A percentile compares a stretch with the other conserved stretches of the same genome.
Conservation (phyloP, 37 sponge, comb jelly and placozoan genomes). For the Oscarella lobularis region DNA sequence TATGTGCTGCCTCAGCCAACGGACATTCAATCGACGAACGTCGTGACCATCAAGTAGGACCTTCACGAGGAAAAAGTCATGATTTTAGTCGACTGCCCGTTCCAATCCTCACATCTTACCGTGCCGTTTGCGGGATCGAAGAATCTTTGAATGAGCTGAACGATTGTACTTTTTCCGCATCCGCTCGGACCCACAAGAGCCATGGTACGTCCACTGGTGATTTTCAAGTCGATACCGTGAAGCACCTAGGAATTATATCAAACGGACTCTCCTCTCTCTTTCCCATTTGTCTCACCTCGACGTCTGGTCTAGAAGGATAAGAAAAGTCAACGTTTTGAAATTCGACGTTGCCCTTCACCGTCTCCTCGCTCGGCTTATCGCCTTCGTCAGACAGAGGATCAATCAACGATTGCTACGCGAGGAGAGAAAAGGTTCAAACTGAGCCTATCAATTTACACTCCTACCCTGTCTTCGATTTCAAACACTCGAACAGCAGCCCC, state of each 20-base stretch:
- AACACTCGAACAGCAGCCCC: conserved; percentile 43
- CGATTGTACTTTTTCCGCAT: conserved; percentile 70
- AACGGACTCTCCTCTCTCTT: too few relatives aligned
- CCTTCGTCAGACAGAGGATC: conserved; percentile 42
- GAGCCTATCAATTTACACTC: too few relatives aligned
- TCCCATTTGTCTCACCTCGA: conserved; percentile 31
- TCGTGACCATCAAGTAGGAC: conserved; percentile 34
- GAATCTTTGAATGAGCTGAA: conserved; percentile 61
- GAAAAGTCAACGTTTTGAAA: conserved; percentile 57
- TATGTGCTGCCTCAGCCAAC: conserved; percentile 69
- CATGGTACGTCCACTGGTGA: conserved; percentile 37
- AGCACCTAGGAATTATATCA: too few relatives aligned
- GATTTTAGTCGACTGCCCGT: too few relatives aligned
- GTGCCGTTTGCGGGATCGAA: conserved; percentile 38
- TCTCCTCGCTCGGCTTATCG: conserved; percentile 19
- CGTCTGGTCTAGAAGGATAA: conserved; percentile 72
- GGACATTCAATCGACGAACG: conserved; percentile 44
- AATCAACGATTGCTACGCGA: conserved; percentile 65
- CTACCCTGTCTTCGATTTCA: not conserved
- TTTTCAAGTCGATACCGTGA: conserved; percentile 25
- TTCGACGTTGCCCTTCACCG: conserved; percentile 52
- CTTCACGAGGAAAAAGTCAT: conserved; percentile 10
- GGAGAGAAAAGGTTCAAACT: too few relatives aligned
- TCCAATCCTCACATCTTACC: conserved; percentile 20
- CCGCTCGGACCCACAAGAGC: conserved; percentile 80